A percentile compares a stretch with the other conserved stretches of the same genome.
These are phyloP conservation scores for Spea bombifrons DNA, from an alignment of 2,113 vertebrate genomes.

Conservation along the genomic window DNA sequence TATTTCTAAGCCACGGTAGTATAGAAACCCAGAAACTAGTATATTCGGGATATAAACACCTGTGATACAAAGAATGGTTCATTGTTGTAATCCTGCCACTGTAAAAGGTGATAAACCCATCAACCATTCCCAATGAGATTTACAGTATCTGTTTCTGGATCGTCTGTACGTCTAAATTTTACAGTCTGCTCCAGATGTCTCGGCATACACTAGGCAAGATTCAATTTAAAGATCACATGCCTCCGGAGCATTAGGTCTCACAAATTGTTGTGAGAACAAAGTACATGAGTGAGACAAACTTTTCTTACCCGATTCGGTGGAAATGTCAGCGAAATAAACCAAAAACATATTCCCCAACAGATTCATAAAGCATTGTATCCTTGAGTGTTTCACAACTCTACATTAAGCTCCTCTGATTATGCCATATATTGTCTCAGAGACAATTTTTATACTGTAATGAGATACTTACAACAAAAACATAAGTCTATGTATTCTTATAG, in stretches of 20 bases:
- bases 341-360: too few species aligned
- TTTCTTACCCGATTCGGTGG: not conserved
- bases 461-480: too few species aligned
- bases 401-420: too few species aligned
- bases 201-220: constrained; percentile 7
- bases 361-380: too few species aligned
- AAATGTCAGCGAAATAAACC: not conserved
- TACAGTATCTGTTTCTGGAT: constrained; percentile 4
- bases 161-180: constrained; percentile 15
- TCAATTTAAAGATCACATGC: constrained; percentile 1
- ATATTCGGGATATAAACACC: not conserved
- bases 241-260: not conserved
- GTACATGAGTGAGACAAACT: not conserved
- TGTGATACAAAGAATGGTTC: not conserved
- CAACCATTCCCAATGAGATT: constrained; percentile 6
- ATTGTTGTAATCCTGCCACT: not conserved
- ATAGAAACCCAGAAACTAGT: too few species aligned
- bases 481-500: too few species aligned
- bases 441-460: too few species aligned
- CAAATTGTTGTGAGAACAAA: constrained; percentile 4
- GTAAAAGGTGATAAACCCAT: constrained; percentile 5
- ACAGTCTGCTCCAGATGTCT: constrained; percentile 22
- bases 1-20: too few species aligned
- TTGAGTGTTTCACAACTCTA: too few species aligned
- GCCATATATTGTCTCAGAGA: too few species aligned